Conservation (phyloP, 2,888 invertebrate species). For the Drosophila aldrichi region DNA sequence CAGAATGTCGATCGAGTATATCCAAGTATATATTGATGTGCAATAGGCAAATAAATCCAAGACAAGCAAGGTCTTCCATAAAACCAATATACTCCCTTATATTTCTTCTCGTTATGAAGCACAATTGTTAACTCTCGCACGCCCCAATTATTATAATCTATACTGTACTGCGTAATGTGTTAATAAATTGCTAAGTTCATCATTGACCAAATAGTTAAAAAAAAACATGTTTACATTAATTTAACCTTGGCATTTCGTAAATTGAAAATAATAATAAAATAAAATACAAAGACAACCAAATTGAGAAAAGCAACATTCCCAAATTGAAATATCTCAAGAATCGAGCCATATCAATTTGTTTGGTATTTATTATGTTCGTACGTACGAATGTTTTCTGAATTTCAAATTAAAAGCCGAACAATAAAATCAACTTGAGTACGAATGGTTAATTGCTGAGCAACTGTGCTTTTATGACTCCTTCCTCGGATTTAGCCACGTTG, state of each 20-base stretch:
- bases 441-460: conserved; percentile 36
- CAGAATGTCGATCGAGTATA: too few relatives aligned
- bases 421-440: conserved; percentile 13
- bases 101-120: too few relatives aligned
- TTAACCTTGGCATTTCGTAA: conserved; percentile 51
- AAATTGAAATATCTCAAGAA: conserved; percentile 28
- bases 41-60: neutral
- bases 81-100: neutral
- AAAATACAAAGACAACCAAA: conserved; percentile 1
- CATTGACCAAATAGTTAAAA: neutral
- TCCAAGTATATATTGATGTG: neutral
- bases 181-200: conserved; percentile 37
- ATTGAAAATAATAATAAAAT: neutral
- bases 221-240: conserved; percentile 38
- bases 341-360: conserved; percentile 21
- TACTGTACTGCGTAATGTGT: conserved; percentile 29
- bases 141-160: conserved; percentile 7
- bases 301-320: conserved; percentile 10
- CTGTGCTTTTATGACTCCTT: conserved; percentile 40
- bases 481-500: conserved; percentile 6
- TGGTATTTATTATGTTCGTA: conserved; percentile 3
- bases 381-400: conserved; percentile 10
- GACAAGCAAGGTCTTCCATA: neutral
- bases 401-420: conserved; percentile 1
- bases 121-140: conserved; percentile 22